Evolutionary conservation across 2,888 invertebrate species (phyloP).

Genomic region (Leptothorax acervorum): DNA sequence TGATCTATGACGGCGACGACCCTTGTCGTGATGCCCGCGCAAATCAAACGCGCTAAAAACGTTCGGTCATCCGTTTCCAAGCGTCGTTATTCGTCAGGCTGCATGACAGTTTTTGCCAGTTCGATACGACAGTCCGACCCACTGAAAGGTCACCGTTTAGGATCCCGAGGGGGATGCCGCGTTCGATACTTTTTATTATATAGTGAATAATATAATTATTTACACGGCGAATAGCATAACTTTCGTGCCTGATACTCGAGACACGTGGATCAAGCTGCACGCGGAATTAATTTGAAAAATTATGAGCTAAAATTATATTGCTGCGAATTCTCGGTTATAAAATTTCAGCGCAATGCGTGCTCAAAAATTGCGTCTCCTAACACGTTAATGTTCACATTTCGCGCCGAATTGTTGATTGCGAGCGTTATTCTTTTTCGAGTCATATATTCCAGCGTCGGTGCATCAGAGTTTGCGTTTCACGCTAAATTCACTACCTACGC

Average conservation of each 20-base stretch:
- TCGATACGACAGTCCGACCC: not conserved
- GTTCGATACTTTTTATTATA: not conserved
- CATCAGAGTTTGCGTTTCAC: conserved; percentile 16
- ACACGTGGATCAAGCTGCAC: conserved; percentile 17
- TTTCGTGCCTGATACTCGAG: not conserved
- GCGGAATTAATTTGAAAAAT: conserved; percentile 32
- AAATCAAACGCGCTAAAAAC: conserved; percentile 42
- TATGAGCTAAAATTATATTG: conserved; percentile 38
- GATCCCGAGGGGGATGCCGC: not conserved
- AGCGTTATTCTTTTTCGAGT: conserved; percentile 21
- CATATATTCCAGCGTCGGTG: not conserved
- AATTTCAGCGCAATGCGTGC: not conserved
- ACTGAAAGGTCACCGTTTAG: conserved; percentile 10
- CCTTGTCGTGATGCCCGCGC: conserved; percentile 33
- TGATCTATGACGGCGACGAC: conserved; percentile 43
- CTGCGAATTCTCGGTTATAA: not conserved
- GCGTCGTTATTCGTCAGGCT: conserved; percentile 31
- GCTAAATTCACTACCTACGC: conserved; percentile 8
- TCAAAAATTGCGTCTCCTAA: not conserved
- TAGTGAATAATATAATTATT: conserved; percentile 31
- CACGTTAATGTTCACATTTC: conserved; percentile 8
- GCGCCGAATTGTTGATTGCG: conserved; percentile 19
- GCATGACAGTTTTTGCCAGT: conserved; percentile 35
- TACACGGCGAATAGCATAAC: conserved; percentile 4
- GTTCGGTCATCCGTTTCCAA: conserved; percentile 53